phyloP scores from a whole-genome alignment of 2,888 invertebrate species.

The Vannuccia rotundouncinata region DNA sequence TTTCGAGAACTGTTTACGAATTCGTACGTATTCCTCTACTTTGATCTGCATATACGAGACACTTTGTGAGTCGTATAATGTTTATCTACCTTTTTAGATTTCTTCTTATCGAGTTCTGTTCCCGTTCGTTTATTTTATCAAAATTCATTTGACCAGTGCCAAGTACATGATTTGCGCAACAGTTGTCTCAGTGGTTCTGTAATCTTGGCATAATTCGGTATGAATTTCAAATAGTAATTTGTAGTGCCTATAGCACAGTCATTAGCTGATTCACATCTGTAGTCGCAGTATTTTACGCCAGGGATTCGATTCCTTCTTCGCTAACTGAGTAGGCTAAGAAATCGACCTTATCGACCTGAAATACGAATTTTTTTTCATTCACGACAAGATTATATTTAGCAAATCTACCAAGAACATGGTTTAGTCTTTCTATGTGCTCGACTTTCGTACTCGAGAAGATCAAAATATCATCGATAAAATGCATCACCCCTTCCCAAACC shows the following conservation, averaged over 20 bases:
- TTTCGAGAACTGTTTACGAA: not conserved
- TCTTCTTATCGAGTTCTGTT: not conserved
- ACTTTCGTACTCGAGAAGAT: not conserved
- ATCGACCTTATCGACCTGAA: not conserved
- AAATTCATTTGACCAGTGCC: too few relatives aligned
- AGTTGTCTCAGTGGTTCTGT: constrained; percentile 1
- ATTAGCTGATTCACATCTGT: not conserved
- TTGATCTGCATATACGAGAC: not conserved
- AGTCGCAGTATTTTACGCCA: not conserved
- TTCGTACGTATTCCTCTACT: not conserved
- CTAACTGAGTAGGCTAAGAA: not conserved
- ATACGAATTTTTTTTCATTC: not conserved
- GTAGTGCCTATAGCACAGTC: not conserved
- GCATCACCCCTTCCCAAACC: constrained; percentile 11
- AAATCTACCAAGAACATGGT: not conserved
- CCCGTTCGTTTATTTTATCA: too few relatives aligned
- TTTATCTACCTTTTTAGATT: not conserved
- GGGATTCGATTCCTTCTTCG: not conserved
- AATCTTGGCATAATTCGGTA: constrained; percentile 8
- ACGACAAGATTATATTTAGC: constrained; percentile 1
- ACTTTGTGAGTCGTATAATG: not conserved
- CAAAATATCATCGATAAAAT: not conserved
- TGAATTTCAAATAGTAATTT: constrained; percentile 6
- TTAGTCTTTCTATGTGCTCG: constrained; percentile 11
- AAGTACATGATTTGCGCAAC: not conserved